Conservation (phyloP, 2,797 vertebrate species). For the Mareca strepera region DNA sequence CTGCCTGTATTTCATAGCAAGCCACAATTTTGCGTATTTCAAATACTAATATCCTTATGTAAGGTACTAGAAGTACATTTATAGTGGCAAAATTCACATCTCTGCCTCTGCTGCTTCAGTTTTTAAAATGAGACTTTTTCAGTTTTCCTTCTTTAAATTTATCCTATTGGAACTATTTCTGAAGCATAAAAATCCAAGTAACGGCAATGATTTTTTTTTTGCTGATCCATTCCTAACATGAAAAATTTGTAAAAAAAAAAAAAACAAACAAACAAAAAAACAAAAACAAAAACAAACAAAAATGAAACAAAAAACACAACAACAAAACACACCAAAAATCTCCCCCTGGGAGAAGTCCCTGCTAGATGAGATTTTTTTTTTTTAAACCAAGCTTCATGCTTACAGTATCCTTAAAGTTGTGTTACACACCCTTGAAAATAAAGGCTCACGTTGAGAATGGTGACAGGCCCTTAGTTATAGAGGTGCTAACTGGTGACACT, state of each 20-base stretch:
- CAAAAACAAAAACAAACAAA: no score
- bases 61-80: slow-evolving; percentile 18
- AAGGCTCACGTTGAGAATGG: slow-evolving; percentile 63
- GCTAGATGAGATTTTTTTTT: slow-evolving; percentile 35
- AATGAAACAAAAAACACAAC: background rate
- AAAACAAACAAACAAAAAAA: no score
- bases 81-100: slow-evolving; percentile 44
- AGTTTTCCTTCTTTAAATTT: slow-evolving; percentile 18
- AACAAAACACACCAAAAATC: background rate
- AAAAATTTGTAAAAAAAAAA: background rate
- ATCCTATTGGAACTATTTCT: slow-evolving; percentile 34
- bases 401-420: slow-evolving; percentile 41
- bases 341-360: background rate
- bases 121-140: slow-evolving; percentile 37
- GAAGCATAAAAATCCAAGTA: slow-evolving; percentile 43
- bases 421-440: slow-evolving; percentile 76
- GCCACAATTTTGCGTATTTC: slow-evolving; percentile 9
- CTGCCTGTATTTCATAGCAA: slow-evolving; percentile 21
- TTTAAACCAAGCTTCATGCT: slow-evolving; percentile 21
- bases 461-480: slow-evolving; percentile 64
- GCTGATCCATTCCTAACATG: slow-evolving; percentile 13
- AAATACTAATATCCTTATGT: slow-evolving; percentile 28
- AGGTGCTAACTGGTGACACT: slow-evolving; percentile 68
- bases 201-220: background rate
- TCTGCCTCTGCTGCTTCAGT: slow-evolving; percentile 67